Evolutionary conservation across 53 echinoderm and acorn worm species (phyloP).

Genomic region (Henricia sp.): DNA sequence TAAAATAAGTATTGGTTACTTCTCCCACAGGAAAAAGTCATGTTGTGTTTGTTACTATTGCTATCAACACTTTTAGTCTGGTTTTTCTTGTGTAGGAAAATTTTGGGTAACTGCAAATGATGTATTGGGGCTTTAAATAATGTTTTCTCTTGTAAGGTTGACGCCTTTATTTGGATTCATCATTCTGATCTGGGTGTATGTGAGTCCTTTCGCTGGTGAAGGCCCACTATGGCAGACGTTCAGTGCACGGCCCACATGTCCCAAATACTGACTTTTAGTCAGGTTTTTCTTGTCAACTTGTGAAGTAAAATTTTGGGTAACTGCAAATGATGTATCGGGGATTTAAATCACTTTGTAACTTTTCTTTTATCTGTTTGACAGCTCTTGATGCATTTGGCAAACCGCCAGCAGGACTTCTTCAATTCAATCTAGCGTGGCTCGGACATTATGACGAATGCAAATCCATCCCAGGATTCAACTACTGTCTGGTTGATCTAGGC

Average conservation of each 20-base stretch:
- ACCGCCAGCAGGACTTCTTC: constrained; percentile 70
- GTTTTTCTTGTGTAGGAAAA: no score
- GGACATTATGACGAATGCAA: constrained; percentile 83
- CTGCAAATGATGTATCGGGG: no score
- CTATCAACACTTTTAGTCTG: no score
- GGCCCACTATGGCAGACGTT: constrained; percentile 65
- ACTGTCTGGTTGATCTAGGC: constrained; percentile 63
- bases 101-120: no score
- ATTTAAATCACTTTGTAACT: no score
- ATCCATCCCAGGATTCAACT: constrained; percentile 57
- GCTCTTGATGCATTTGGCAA: constrained; percentile 88
- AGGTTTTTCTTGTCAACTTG: no score
- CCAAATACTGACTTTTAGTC: constrained; percentile 85
- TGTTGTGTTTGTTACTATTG: no score
- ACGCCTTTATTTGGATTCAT: constrained; percentile 72
- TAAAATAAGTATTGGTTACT: no score
- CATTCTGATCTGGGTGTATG: constrained; percentile 69
- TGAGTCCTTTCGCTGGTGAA: constrained; percentile 73
- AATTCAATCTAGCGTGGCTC: constrained; percentile 72
- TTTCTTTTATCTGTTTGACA: constrained; percentile 16
- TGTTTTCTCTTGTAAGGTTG: constrained; percentile 34
- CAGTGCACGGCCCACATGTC: constrained; percentile 22
- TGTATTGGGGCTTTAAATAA: background rate
- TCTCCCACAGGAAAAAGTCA: background rate
- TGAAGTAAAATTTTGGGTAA: no score